These are phyloP conservation scores for Phyllotreta cruciferae DNA, from an alignment of 2,888 invertebrate species.

Conservation along the genomic window DNA sequence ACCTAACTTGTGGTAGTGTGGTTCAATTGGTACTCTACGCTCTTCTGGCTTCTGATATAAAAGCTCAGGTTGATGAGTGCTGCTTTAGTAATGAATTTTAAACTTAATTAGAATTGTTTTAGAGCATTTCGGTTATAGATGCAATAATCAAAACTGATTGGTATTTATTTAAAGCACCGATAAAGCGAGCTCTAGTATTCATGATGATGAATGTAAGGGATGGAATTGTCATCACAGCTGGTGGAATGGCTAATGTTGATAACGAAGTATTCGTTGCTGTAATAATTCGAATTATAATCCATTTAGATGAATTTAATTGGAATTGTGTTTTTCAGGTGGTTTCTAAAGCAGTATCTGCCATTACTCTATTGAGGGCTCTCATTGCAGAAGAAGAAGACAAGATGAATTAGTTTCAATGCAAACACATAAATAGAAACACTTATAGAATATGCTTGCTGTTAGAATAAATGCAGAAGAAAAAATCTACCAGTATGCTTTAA, in stretches of 20 bases:
- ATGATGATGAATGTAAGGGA: slow-evolving; percentile 37
- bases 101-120: slow-evolving; percentile 12
- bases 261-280: slow-evolving; percentile 39
- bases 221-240: slow-evolving; percentile 37
- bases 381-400: neutral
- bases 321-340: neutral
- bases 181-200: slow-evolving; percentile 34
- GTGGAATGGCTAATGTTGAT: slow-evolving; percentile 36
- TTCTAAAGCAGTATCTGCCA: neutral
- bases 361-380: slow-evolving; percentile 8
- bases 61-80: slow-evolving; percentile 20
- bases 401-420: too few relatives aligned
- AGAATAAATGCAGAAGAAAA: too few relatives aligned
- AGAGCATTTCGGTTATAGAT: slow-evolving; percentile 38
- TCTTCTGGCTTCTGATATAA: slow-evolving; percentile 29
- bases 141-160: slow-evolving; percentile 38
- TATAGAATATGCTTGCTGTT: too few relatives aligned
- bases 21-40: slow-evolving; percentile 38
- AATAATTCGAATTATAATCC: slow-evolving; percentile 12
- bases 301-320: neutral
- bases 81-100: neutral
- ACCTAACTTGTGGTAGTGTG: slow-evolving; percentile 28
- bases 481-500: too few relatives aligned
- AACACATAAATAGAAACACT: too few relatives aligned
- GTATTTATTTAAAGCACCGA: slow-evolving; percentile 38